Evolutionary conservation across 1,140 invertebrate genomes (phyloP).

Genomic region (Anastrepha ludens): DNA sequence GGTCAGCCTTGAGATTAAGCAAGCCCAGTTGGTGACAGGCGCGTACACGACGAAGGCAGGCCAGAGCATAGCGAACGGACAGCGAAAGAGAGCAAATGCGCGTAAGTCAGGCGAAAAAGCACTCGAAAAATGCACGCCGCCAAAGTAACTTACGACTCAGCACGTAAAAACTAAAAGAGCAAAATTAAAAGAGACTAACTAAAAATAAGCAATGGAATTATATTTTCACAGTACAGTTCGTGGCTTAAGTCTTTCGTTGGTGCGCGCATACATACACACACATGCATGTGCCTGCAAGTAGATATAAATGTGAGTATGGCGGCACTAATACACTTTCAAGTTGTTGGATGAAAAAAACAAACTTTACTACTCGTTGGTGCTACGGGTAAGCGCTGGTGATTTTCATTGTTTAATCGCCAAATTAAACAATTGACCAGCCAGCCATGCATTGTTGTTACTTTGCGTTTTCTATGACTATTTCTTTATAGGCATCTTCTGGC

Average conservation of each 20-base stretch:
- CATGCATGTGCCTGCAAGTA: not conserved
- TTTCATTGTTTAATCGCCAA: not conserved
- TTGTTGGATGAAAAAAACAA: not conserved
- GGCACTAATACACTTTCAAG: too few species aligned
- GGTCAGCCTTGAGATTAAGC: conserved; percentile 28
- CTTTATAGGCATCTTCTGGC: too few species aligned
- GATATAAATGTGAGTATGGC: too few species aligned
- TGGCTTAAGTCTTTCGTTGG: not conserved
- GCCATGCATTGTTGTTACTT: not conserved
- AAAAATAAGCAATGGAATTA: not conserved
- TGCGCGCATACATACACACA: not conserved
- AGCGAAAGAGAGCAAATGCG: not conserved
- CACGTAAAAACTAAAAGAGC: too few species aligned
- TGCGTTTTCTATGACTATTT: too few species aligned
- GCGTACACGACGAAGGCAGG: not conserved
- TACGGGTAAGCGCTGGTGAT: not conserved
- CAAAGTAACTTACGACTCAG: not conserved
- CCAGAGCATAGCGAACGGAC: not conserved
- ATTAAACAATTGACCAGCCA: not conserved
- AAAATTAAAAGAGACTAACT: not conserved
- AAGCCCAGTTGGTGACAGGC: not conserved
- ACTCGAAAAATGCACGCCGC: not conserved
- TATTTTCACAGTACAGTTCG: not conserved
- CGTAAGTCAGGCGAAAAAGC: not conserved
- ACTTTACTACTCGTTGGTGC: not conserved